Evolutionary conservation across 35 echinoderm and acorn worm species (phyloP).

Genomic region (Diadema setosum): DNA sequence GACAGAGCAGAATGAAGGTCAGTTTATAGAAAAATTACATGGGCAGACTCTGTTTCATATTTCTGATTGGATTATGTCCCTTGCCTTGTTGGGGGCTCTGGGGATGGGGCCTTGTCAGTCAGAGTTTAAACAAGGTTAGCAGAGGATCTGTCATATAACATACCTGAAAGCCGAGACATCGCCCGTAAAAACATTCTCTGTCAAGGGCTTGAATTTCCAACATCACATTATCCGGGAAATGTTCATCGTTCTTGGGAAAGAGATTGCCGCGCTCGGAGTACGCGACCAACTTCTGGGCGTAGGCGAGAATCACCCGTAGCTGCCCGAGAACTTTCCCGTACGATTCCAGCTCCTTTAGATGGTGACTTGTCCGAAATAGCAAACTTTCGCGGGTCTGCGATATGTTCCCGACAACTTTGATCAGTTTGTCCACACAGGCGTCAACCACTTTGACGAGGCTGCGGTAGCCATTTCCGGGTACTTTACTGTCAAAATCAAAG

Average conservation of each 20-base stretch:
- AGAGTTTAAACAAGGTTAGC: too few species aligned
- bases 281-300: slow-evolving; percentile 82
- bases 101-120: too few species aligned
- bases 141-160: too few species aligned
- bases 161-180: slow-evolving; percentile 97
- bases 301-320: slow-evolving; percentile 71
- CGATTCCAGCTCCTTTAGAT: slow-evolving; percentile 59
- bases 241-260: slow-evolving; percentile 67
- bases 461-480: slow-evolving; percentile 87
- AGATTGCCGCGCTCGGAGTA: slow-evolving; percentile 61
- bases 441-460: slow-evolving; percentile 87
- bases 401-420: slow-evolving; percentile 49
- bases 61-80: too few species aligned
- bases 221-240: slow-evolving; percentile 76
- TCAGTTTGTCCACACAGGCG: slow-evolving; percentile 75
- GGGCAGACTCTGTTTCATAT: too few species aligned
- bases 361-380: slow-evolving; percentile 69
- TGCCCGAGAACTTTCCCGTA: slow-evolving; percentile 80
- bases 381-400: slow-evolving; percentile 63
- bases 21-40: too few species aligned
- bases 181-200: slow-evolving; percentile 95
- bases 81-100: too few species aligned
- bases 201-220: slow-evolving; percentile 86
- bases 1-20: too few species aligned
- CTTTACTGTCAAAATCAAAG: slow-evolving; percentile 78